phyloP scores from a whole-genome alignment of 1,140 invertebrate genomes.

The Zaprionus capensis region DNA sequence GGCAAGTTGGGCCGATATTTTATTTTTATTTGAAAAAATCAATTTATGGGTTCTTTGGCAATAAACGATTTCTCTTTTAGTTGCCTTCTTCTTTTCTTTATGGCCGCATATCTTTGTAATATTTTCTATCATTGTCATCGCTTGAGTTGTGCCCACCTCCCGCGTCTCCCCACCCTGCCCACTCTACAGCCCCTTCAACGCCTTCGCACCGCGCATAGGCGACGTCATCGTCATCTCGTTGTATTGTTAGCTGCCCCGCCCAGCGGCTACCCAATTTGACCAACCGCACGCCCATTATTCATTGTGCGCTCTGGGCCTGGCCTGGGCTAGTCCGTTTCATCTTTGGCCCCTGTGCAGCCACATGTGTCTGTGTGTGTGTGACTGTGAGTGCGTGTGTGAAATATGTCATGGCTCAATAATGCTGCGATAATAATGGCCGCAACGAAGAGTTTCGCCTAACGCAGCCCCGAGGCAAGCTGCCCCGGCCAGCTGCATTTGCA shows the following conservation, averaged over 20 bases:
- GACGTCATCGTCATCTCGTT: constrained; percentile 39
- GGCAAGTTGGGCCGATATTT: constrained; percentile 66
- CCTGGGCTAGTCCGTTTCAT: constrained; percentile 16
- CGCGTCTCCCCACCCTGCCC: not conserved
- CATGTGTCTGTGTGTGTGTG: not conserved
- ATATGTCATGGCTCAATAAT: constrained; percentile 51
- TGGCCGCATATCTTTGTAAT: constrained; percentile 80
- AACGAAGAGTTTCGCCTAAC: constrained; percentile 26
- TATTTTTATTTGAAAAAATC: constrained; percentile 83
- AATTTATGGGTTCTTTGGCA: constrained; percentile 81
- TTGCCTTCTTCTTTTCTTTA: constrained; percentile 76
- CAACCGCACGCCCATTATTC: constrained; percentile 67
- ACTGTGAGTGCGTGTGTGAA: constrained; percentile 24
- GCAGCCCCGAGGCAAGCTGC: constrained; percentile 2
- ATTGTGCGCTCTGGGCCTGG: constrained; percentile 42
- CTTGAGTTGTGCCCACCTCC: constrained; percentile 42
- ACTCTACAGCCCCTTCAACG: not conserved
- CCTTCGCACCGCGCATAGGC: constrained; percentile 1
- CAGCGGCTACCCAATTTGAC: constrained; percentile 39
- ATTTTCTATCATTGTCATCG: constrained; percentile 81
- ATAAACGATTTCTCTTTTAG: constrained; percentile 83
- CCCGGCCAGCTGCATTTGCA: constrained; percentile 14
- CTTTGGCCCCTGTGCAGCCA: not conserved
- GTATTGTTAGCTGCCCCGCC: constrained; percentile 31
- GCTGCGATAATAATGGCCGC: constrained; percentile 45